Evolutionary conservation across 2,113 vertebrate genomes (phyloP).

Genomic region (Heteronetta atricapilla): DNA sequence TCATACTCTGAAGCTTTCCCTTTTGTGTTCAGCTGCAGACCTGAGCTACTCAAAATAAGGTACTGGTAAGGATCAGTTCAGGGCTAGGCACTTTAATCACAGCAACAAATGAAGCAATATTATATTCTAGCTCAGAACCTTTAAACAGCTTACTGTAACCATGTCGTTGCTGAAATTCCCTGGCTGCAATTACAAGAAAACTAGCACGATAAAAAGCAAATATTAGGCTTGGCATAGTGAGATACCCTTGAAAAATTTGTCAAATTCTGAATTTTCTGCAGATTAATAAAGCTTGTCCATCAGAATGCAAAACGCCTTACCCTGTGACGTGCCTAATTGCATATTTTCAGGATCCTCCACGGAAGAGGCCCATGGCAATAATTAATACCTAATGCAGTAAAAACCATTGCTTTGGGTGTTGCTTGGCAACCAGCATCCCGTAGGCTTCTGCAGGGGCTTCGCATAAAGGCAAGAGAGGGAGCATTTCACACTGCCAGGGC

Average conservation of each 20-base stretch:
- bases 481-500: slow-evolving; percentile 6
- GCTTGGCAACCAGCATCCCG: slow-evolving; percentile 76
- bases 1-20: background rate
- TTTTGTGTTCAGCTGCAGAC: background rate
- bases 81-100: background rate
- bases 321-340: slow-evolving; percentile 55
- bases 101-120: background rate
- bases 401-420: slow-evolving; percentile 64
- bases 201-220: background rate
- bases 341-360: slow-evolving; percentile 66
- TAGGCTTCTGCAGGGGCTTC: slow-evolving; percentile 51
- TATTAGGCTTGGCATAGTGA: background rate
- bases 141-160: background rate
- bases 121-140: background rate
- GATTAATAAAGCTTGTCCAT: slow-evolving; percentile 23
- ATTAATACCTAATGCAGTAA: slow-evolving; percentile 78
- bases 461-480: slow-evolving; percentile 42
- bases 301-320: slow-evolving; percentile 39
- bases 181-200: background rate
- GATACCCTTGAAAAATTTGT: background rate
- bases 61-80: background rate
- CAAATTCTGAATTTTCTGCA: slow-evolving; percentile 23
- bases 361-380: slow-evolving; percentile 69
- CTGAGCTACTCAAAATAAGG: background rate
- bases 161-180: background rate